Evolutionary conservation across 1,140 invertebrate species (phyloP), one percentile per base, ranked within the genome.

Genomic region (Hyposmocoma kahamanoa): DNA sequence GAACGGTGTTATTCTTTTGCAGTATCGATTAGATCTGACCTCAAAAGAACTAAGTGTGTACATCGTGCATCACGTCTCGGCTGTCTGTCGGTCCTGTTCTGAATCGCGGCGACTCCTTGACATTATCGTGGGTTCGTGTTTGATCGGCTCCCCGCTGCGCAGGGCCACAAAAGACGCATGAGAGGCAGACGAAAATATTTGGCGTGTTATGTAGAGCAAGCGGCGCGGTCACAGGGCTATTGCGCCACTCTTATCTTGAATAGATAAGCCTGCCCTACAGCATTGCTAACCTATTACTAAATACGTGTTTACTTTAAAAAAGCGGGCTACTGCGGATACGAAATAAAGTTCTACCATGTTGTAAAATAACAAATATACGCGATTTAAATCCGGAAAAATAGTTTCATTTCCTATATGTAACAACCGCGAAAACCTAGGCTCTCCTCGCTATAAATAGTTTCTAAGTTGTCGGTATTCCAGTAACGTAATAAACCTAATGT

Each of bases 191-290:
- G 32, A 36, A 36, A 36, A 36, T 36, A 36, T 36, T 36, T 36
- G 15, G 32, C 32, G 32, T 36, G 32, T 17, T 36, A 10, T 1
- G 15, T 8, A 3, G 8, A 8, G 32, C 32, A 1, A 15, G 32
- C 13, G n/a, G n/a, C 32, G 15, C 18, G 32, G 18, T 17, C 32
- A 36, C 32, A 36, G 15, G 15, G 13, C 32, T 36, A n/a, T 36
- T 36, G 18, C 32, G 32, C 15, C 32, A 36, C 32, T 17, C 15
- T 36, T 36, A 36, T 36, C 32, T 36, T 8, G 11, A 10, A 36
- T 36, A 36, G 32, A 36, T 36, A 36, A 36, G 32, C 32, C 32
- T 36, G 32, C 15, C 32, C 32, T 17, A 36, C 32, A 36, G 13
- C 32, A 17, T 17, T 17, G 15, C 32, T 15, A n/a, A 17, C 32